These are phyloP conservation scores for Hirtodrosophila cameraria DNA, from an alignment of 2,888 invertebrate genomes.

Conservation along the genomic window DNA sequence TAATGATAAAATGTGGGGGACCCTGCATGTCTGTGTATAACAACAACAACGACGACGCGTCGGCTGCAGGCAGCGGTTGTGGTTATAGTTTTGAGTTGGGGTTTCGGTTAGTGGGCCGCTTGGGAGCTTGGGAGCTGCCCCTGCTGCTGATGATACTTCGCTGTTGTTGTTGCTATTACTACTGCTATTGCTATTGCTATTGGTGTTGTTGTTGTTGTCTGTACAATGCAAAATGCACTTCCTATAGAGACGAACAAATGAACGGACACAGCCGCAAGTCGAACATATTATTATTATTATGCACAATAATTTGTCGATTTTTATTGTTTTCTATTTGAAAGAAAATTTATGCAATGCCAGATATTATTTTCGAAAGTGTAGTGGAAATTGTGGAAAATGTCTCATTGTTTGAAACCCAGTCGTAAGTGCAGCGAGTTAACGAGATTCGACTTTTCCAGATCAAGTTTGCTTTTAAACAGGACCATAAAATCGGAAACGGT, in stretches of 20 bases:
- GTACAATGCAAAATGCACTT: slow-evolving; percentile 61
- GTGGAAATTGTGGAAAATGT: slow-evolving; percentile 21
- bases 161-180: slow-evolving; percentile 13
- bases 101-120: slow-evolving; percentile 77
- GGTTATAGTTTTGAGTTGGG: slow-evolving; percentile 59
- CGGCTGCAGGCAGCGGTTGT: slow-evolving; percentile 50
- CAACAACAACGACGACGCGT: not conserved
- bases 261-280: slow-evolving; percentile 43
- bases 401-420: slow-evolving; percentile 19
- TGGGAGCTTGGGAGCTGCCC: slow-evolving; percentile 45
- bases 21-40: slow-evolving; percentile 4
- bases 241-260: slow-evolving; percentile 49
- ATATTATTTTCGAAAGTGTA: slow-evolving; percentile 30
- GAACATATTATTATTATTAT: slow-evolving; percentile 54
- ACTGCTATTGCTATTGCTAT: no score
- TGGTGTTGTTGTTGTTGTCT: slow-evolving; percentile 17
- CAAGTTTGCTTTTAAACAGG: no score
- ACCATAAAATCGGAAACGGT: no score
- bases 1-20: slow-evolving; percentile 43
- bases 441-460: not conserved
- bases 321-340: slow-evolving; percentile 23
- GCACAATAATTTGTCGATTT: slow-evolving; percentile 62
- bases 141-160: not conserved
- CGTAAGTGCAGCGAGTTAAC: not conserved
- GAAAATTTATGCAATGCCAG: slow-evolving; percentile 65